phyloP scores from a whole-genome alignment of 1,140 invertebrate genomes.

The Drosophila micromelanica region DNA sequence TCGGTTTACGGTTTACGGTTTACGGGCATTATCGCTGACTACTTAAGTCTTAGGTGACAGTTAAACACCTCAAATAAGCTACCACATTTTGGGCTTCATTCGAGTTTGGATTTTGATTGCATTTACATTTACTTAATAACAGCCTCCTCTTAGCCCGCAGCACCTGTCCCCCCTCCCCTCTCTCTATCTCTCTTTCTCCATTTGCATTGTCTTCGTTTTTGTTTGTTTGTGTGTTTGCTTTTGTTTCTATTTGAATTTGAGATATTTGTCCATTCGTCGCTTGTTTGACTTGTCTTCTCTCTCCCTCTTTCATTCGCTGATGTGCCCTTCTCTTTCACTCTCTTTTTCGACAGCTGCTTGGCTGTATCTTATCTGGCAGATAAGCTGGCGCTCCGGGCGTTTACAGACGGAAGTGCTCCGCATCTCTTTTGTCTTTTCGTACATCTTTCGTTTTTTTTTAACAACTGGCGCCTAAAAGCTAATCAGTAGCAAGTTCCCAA shows the following conservation, averaged over 20 bases:
- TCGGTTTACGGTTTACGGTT: no score
- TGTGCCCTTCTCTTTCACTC: not conserved
- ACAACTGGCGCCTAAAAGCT: conserved; percentile 42
- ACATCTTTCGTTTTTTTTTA: conserved; percentile 14
- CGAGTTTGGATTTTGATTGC: conserved; percentile 38
- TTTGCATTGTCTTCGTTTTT: conserved; percentile 25
- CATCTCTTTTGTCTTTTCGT: conserved; percentile 6
- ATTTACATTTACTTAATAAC: conserved; percentile 44
- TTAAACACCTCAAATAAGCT: conserved; percentile 77
- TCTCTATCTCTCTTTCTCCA: not conserved
- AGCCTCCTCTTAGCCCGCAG: not conserved
- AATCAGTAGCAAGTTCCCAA: conserved; percentile 23
- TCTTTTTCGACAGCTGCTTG: conserved; percentile 12
- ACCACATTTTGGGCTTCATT: conserved; percentile 59
- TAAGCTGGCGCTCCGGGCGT: conserved; percentile 35
- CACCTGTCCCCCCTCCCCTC: not conserved
- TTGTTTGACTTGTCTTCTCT: conserved; percentile 47
- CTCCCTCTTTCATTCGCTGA: no score
- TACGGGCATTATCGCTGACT: conserved; percentile 47
- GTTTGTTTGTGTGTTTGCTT: conserved; percentile 56
- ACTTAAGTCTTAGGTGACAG: conserved; percentile 77
- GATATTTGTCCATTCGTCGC: conserved; percentile 60
- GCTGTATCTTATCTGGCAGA: conserved; percentile 32
- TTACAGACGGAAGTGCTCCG: conserved; percentile 30
- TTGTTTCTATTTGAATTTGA: conserved; percentile 71